phyloP scores from a whole-genome alignment of 2,113 vertebrate genomes.

The Poicephalus gulielmi region DNA sequence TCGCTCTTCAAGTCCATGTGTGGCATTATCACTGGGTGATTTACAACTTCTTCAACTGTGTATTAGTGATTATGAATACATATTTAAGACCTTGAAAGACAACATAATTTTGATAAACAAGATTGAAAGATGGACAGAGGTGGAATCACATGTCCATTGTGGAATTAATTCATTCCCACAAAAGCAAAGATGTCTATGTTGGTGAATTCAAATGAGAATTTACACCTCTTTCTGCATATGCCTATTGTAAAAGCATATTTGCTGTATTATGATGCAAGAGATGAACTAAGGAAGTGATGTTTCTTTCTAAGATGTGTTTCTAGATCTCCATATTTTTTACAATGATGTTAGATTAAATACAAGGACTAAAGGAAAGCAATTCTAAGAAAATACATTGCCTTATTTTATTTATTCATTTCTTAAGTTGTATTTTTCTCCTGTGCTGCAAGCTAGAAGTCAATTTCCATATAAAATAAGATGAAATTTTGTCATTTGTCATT shows the following conservation, averaged over 20 bases:
- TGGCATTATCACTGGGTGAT: neutral
- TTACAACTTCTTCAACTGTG: neutral
- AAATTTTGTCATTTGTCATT: conserved; percentile 55
- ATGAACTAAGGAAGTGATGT: neutral
- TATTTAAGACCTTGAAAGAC: neutral
- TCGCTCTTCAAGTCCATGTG: rapidly evolving
- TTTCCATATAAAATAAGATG: neutral
- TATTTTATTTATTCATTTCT: neutral
- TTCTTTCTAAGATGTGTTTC: neutral
- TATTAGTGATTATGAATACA: neutral
- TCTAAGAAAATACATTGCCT: neutral
- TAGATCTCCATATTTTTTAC: neutral
- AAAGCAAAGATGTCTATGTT: neutral
- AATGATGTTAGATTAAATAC: neutral
- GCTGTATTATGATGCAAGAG: neutral
- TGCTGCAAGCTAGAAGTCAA: neutral
- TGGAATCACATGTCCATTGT: neutral
- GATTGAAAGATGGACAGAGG: neutral
- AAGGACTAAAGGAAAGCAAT: neutral
- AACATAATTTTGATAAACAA: neutral
- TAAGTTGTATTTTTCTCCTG: neutral
- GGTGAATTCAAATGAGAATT: neutral
- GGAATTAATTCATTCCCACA: neutral
- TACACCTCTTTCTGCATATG: neutral
- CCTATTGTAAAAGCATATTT: neutral